Base-by-base conservation (phyloP, 1,140 invertebrate genomes). In the Zaprionus davidi region DNA sequence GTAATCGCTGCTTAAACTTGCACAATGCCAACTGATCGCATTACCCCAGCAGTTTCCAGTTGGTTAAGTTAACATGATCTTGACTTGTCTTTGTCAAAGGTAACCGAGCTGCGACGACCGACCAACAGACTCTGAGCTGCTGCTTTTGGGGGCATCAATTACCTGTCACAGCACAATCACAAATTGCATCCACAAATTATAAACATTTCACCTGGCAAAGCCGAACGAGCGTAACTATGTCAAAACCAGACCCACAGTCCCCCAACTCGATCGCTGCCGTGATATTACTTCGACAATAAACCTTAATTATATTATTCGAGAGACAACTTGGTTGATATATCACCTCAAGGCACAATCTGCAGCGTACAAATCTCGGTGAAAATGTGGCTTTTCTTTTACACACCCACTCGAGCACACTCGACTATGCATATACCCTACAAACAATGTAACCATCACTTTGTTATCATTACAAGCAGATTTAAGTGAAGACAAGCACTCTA, bases 11-110 rank as follows among this genome's bases (percentile, higher is more conserved):
- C 62, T 64, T 87, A 78, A 75, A 70, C 77, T 78, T 80, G 60
- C 68, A 88, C 78, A 87, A 88, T 83, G 38, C 55, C 49, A 51
- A 71, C 56, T 17, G 71, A 87, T 87, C 81, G 49, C 66, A 78
- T 87, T 88, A 88, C 84, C n/a, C 36, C 12, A 41, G 24, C 6
- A 26, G 78, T 87, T 90, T 90, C 82, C 85, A 81, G 69, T 68
- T 83, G 81, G 86, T 90, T 90, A 90, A 68, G 44, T 80, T 71
- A 79, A 90, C 85, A 90, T 90, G 85, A 90, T 90, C 86, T 90
- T 90, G 67, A 75, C 73, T 79, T 76, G 70, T 70, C 81, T 82
- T 90, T 88, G 84, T 84, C 78, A 60, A 59, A 56, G 79, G 34
- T 70, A 75, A 71, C 36, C 83, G 70, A 82, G 73, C 67, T 79